Evolutionary conservation across 2,797 vertebrate species (phyloP).

Genomic region (Etheostoma perlongum): DNA sequence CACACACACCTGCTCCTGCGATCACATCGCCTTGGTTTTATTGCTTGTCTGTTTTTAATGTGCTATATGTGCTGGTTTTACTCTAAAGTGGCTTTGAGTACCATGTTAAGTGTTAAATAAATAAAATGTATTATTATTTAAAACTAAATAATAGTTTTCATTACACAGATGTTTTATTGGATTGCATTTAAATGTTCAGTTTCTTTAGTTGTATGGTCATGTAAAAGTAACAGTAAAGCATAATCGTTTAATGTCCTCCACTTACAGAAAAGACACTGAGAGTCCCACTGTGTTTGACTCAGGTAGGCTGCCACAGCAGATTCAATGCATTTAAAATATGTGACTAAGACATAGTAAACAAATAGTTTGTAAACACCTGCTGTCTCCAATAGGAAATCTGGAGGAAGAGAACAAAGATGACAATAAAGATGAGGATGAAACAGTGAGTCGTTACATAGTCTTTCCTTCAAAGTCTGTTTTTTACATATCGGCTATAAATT

Average conservation of each 20-base stretch:
- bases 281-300: background rate
- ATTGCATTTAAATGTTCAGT: background rate
- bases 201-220: background rate
- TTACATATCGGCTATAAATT: background rate
- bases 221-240: background rate
- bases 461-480: background rate
- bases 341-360: background rate
- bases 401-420: background rate
- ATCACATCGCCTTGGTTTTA: no score
- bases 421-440: conserved; percentile 35
- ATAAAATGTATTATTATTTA: no score
- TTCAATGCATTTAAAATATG: background rate
- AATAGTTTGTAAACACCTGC: background rate
- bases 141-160: background rate
- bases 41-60: no score
- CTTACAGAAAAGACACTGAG: conserved; percentile 30
- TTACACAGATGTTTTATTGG: no score
- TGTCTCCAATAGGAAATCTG: conserved; percentile 28
- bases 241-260: conserved; percentile 10
- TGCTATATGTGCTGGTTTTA: no score
- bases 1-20: no score
- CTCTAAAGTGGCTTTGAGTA: no score
- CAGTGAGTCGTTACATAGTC: conserved; percentile 56
- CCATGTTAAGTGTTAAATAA: no score
- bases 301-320: conserved; percentile 41